Evolutionary conservation across 2,888 invertebrate genomes (phyloP).

Genomic region (Coremacera marginata): DNA sequence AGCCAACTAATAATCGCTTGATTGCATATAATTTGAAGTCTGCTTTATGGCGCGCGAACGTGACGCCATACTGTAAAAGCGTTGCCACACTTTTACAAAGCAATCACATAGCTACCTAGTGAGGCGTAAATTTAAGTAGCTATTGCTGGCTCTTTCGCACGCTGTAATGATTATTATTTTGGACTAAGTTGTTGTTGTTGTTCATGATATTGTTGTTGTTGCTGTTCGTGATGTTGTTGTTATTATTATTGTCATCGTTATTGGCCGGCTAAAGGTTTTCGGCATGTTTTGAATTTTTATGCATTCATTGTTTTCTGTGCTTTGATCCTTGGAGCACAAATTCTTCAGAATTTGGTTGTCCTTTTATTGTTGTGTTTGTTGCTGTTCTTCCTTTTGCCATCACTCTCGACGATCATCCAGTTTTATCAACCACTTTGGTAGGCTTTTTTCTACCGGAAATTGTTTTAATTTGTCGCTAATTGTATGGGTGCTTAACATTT

Average conservation of each 20-base stretch:
- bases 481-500: slow-evolving; percentile 49
- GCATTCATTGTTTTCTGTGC: slow-evolving; percentile 40
- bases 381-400: slow-evolving; percentile 31
- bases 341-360: neutral
- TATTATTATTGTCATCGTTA: slow-evolving; percentile 38
- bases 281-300: slow-evolving; percentile 52
- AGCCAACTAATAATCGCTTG: slow-evolving; percentile 27
- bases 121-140: slow-evolving; percentile 2
- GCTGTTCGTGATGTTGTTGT: slow-evolving; percentile 36
- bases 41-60: slow-evolving; percentile 32
- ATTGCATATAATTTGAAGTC: slow-evolving; percentile 33
- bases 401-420: slow-evolving; percentile 38
- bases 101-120: neutral
- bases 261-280: slow-evolving; percentile 49
- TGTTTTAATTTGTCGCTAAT: slow-evolving; percentile 46
- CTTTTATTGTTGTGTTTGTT: slow-evolving; percentile 38
- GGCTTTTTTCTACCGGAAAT: neutral
- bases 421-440: slow-evolving; percentile 38
- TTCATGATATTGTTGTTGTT: slow-evolving; percentile 34
- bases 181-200: slow-evolving; percentile 33
- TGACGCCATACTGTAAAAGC: slow-evolving; percentile 14
- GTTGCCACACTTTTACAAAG: slow-evolving; percentile 17
- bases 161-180: slow-evolving; percentile 23
- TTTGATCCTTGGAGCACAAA: neutral
- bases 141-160: slow-evolving; percentile 11